Evolutionary conservation across 2,888 invertebrate genomes (phyloP), one percentile per base, ranked within the genome.

Genomic region (Pteria penguin): DNA sequence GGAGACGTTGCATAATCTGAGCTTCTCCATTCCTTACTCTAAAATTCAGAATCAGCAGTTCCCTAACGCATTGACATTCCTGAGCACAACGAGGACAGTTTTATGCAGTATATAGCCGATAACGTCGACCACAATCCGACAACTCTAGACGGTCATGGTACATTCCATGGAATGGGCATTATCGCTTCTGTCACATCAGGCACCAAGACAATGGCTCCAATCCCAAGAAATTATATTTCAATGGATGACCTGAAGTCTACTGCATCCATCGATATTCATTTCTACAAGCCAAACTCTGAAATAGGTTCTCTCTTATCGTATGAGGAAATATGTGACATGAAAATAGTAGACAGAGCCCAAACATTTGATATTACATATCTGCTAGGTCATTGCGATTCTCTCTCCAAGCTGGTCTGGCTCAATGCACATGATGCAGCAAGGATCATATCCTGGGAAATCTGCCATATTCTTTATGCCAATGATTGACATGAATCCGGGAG

Each of bases 131-230:
- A 86, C 78, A 84, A 84, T 66, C 73, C 77, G 32, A 57, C 72
- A 45, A 85, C 84, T 27, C 27, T 86, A 11, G 84, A 87, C 77
- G 84, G 84, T 2, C 60, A 77, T 26, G 72, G 73, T 31, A 83
- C 86, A 22, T 85, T 85, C 62, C 86, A 82, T 74, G 84, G 83
- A 2, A 84, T 85, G 81, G 82, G 84, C 2, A 83, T 86, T n/a
- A 85, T 86, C 27, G 82, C 82, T 11, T 57, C 71, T 18, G 63
- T 80, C 5, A 83, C 83, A 31, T 86, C 85, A 31, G 76, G 76
- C 26, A 27, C 31, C 1, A 8, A 55, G 11, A 31, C 32, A 27
- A 26, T 2, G 26, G 14, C 26, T 27, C 24, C 29, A 4, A 52
- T 82, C 4, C 72, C 71, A 52, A 69, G 81, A 32, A 32, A 63